Evolutionary conservation across 2,797 vertebrate genomes (phyloP).

Genomic region (Trichosurus vulpecula): DNA sequence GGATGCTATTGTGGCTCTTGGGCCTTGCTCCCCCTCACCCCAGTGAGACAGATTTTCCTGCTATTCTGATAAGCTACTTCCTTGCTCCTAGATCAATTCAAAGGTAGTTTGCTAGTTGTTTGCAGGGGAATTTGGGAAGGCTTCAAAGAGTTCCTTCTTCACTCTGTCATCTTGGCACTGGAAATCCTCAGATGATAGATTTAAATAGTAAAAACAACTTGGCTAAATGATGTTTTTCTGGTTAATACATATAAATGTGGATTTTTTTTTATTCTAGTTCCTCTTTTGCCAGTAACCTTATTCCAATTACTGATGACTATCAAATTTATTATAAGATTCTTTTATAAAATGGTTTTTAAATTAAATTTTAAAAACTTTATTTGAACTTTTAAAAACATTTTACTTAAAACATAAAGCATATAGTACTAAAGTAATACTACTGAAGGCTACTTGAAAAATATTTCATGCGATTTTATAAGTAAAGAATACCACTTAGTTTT

Average conservation of each 20-base stretch:
- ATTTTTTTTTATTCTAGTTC: not conserved
- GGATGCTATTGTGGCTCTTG: not conserved
- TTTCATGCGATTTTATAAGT: not conserved
- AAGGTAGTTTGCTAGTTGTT: not conserved
- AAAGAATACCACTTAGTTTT: not conserved
- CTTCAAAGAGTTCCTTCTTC: not conserved
- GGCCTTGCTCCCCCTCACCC: not conserved
- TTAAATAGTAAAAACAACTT: not conserved
- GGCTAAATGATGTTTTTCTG: not conserved
- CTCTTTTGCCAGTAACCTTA: not conserved
- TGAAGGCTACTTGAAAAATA: not conserved
- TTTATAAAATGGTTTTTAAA: conserved; percentile 44
- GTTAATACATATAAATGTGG: not conserved
- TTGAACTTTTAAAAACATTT: not conserved
- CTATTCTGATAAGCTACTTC: not conserved
- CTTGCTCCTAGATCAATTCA: not conserved
- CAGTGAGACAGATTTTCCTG: not conserved
- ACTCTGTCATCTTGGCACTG: not conserved
- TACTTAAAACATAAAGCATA: conserved; percentile 8
- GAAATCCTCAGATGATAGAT: not conserved
- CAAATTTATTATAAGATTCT: not conserved
- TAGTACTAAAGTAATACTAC: not conserved
- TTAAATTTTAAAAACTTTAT: not conserved
- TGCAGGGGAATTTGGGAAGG: not conserved
- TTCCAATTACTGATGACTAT: not conserved